Conservation (phyloP, 2,888 invertebrate species). For the Polyploca ridens region DNA sequence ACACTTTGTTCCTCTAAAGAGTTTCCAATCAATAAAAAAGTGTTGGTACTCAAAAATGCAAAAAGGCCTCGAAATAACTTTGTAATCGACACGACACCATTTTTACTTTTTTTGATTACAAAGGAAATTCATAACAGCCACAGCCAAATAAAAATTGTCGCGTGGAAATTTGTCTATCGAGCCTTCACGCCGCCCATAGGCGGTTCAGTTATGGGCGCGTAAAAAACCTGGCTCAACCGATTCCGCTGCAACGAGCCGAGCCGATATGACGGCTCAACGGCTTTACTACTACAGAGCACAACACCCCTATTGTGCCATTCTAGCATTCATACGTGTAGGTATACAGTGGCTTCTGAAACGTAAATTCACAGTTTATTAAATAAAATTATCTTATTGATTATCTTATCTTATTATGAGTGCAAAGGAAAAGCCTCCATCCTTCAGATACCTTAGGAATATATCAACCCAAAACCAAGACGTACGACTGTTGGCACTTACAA, state of each 20-base stretch:
- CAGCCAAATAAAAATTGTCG: slow-evolving; percentile 37
- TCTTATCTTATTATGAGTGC: no score
- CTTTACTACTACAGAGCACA: slow-evolving; percentile 29
- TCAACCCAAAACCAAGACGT: no score
- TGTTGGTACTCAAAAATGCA: background rate
- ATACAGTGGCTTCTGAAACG: background rate
- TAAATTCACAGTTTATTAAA: background rate
- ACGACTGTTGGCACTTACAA: no score
- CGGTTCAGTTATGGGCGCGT: slow-evolving; percentile 58
- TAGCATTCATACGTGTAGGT: background rate
- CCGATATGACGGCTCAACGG: slow-evolving; percentile 54
- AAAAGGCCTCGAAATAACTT: background rate
- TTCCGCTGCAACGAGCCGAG: slow-evolving; percentile 43
- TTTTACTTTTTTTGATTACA: slow-evolving; percentile 34
- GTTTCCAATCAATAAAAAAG: background rate
- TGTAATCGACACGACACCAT: background rate
- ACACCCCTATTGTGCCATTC: slow-evolving; percentile 4
- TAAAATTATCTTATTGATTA: background rate
- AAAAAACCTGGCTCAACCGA: slow-evolving; percentile 53
- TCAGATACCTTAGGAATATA: no score
- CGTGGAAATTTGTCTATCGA: slow-evolving; percentile 51
- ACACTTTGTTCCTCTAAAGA: background rate
- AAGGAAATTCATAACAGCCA: slow-evolving; percentile 36
- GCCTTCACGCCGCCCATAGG: slow-evolving; percentile 43
- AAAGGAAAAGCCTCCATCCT: no score